Evolutionary conservation across 2,113 vertebrate genomes (phyloP).

Genomic region (Azemiops feae): DNA sequence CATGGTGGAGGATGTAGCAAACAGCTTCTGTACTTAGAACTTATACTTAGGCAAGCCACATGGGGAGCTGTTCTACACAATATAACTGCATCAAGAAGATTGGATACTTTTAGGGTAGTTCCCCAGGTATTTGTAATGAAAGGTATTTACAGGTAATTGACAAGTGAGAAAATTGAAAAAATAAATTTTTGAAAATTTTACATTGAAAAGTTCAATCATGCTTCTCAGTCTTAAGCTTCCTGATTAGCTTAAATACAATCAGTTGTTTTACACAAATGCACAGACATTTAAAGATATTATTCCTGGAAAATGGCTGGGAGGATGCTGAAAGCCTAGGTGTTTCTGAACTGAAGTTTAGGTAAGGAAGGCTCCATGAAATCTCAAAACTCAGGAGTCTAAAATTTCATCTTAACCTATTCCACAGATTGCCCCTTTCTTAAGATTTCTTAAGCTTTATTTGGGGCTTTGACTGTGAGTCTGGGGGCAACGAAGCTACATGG

Average conservation of each 20-base stretch:
- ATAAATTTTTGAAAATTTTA: not conserved
- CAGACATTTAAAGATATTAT: not conserved
- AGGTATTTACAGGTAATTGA: not conserved
- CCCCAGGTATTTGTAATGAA: not conserved
- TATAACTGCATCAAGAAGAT: not conserved
- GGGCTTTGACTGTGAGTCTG: conserved; percentile 18
- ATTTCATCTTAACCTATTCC: conserved; percentile 28
- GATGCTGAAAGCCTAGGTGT: not conserved
- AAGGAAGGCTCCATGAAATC: not conserved
- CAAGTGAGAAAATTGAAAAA: not conserved
- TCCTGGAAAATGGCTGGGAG: not conserved
- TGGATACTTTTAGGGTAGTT: not conserved
- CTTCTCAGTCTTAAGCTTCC: not conserved
- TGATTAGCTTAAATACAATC: not conserved
- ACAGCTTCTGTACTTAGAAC: not conserved
- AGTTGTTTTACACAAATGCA: not conserved
- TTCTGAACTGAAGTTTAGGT: conserved; percentile 4
- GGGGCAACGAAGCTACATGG: conserved; percentile 35
- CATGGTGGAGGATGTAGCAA: not conserved
- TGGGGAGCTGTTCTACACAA: not conserved
- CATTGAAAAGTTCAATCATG: not conserved
- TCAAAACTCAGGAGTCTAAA: conserved; percentile 29
- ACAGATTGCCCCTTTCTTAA: not conserved
- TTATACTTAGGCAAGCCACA: not conserved
- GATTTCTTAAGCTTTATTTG: not conserved